A percentile compares a stretch with the other conserved stretches of the same genome.
Conservation (phyloP, 2,797 vertebrate genomes). For the Champsocephalus gunnari region DNA sequence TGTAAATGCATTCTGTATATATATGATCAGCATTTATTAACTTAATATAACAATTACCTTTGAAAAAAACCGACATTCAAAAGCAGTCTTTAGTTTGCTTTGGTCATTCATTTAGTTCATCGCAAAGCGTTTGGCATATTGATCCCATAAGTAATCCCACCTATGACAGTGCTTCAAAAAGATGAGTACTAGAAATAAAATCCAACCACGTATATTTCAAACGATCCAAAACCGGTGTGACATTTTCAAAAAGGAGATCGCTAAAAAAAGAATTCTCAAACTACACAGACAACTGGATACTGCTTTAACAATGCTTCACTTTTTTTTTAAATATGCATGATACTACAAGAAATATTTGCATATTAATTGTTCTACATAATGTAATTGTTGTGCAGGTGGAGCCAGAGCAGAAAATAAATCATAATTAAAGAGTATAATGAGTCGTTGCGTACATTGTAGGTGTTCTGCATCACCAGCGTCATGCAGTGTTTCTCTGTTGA, state of each 20-base stretch:
- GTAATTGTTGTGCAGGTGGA: slow-evolving; percentile 53
- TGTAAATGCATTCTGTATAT: not conserved
- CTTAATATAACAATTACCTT: no score
- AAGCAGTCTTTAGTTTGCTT: not conserved
- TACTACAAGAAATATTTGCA: slow-evolving; percentile 54
- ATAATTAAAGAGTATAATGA: slow-evolving; percentile 65
- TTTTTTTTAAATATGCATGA: slow-evolving; percentile 39
- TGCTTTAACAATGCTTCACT: not conserved
- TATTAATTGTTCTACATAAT: slow-evolving; percentile 58
- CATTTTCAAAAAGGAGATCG: slow-evolving; percentile 1
- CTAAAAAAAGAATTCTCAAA: not conserved
- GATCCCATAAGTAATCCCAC: not conserved
- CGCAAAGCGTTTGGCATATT: not conserved
- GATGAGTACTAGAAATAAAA: not conserved
- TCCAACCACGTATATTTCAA: no score
- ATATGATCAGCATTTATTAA: not conserved
- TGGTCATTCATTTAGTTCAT: not conserved
- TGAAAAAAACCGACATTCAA: not conserved
- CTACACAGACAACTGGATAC: not conserved
- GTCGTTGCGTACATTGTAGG: slow-evolving; percentile 47
- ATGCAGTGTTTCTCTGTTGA: slow-evolving; percentile 42
- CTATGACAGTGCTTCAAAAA: not conserved
- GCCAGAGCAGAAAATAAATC: slow-evolving; percentile 30
- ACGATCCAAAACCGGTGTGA: no score
- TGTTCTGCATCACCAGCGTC: slow-evolving; percentile 57